Evolutionary conservation across 2,113 vertebrate genomes (phyloP), one percentile per base, ranked within the genome.

Genomic region (Castor canadensis): DNA sequence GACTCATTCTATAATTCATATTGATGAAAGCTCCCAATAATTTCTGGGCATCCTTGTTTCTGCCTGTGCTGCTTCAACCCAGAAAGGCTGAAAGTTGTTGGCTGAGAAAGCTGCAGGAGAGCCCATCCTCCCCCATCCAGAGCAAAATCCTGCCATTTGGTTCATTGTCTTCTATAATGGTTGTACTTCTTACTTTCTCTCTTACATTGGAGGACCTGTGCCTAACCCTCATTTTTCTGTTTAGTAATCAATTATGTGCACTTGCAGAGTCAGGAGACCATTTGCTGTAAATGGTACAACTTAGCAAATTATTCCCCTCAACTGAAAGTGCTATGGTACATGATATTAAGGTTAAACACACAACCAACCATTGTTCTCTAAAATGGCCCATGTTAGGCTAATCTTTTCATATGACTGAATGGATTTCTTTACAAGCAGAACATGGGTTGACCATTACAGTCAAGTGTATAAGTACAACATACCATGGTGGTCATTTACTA

Each of bases 11-110:
- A 0, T 73, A 56, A 40, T 30, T 89, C 30, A 9, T 60, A 83
- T 49, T 43, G 40, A 67, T 26, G 35, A 40, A 13, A 3, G 1
- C 38, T 43, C 30, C 62, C 20, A 3, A 0, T 67, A 45, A 72
- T 93, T 49, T 72, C 38, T 45, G 88, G 71, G 28, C 8, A 26
- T 49, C 45, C 66, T 84, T 90, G 81, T 95, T 62, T 81, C n/a
- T 92, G 17, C 26, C 43, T 38, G 49, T 71, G 69, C 45, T 69
- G 11, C 52, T 22, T 43, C n/a, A 32, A 40, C 35, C 32, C n/a
- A 62, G 28, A 69, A 30, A 40, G 40, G 3, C 35, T 28, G 26
- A 56, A 54, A 30, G 62, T 62, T 38, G 16, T 40, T 92, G 60
- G 2, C 28, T 77, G 22, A 83, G 47, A 91, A 66, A 58, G 26